Evolutionary conservation across 2,888 invertebrate species (phyloP).

Genomic region (Ennomos quercinarius): DNA sequence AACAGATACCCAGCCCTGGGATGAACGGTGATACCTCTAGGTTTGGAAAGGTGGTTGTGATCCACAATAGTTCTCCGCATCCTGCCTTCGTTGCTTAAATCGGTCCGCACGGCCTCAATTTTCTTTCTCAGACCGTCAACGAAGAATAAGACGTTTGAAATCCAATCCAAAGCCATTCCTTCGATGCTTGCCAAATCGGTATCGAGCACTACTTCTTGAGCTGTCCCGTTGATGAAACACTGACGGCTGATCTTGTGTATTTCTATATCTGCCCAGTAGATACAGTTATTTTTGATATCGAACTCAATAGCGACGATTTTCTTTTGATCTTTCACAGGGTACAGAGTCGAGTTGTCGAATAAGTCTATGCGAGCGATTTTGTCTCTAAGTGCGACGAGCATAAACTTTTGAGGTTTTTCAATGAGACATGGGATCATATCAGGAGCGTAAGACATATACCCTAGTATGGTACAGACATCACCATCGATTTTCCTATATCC

Average conservation of each 20-base stretch:
- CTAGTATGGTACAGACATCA: constrained; percentile 91
- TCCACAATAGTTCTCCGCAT: constrained; percentile 92
- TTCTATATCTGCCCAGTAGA: constrained; percentile 95
- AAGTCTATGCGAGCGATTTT: constrained; percentile 90
- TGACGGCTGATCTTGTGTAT: constrained; percentile 91
- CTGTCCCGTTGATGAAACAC: constrained; percentile 89
- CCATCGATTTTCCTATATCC: constrained; percentile 95
- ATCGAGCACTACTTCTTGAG: constrained; percentile 89
- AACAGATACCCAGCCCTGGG: constrained; percentile 92
- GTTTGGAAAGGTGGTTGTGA: constrained; percentile 87
- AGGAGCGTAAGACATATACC: constrained; percentile 89
- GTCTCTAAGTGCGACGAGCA: constrained; percentile 92
- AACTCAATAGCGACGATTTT: constrained; percentile 95
- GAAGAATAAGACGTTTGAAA: constrained; percentile 94
- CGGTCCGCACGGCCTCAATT: constrained; percentile 92
- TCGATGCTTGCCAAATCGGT: constrained; percentile 92
- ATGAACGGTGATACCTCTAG: constrained; percentile 93
- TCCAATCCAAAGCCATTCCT: constrained; percentile 96
- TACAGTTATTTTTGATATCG: constrained; percentile 92
- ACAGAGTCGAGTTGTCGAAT: constrained; percentile 84
- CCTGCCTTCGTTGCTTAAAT: constrained; percentile 84
- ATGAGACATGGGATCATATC: constrained; percentile 89
- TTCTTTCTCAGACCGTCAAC: constrained; percentile 92
- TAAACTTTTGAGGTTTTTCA: constrained; percentile 89
- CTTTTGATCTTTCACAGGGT: constrained; percentile 89